Evolutionary conservation across 2,888 invertebrate species (phyloP).

Genomic region (Eledona agricola): DNA sequence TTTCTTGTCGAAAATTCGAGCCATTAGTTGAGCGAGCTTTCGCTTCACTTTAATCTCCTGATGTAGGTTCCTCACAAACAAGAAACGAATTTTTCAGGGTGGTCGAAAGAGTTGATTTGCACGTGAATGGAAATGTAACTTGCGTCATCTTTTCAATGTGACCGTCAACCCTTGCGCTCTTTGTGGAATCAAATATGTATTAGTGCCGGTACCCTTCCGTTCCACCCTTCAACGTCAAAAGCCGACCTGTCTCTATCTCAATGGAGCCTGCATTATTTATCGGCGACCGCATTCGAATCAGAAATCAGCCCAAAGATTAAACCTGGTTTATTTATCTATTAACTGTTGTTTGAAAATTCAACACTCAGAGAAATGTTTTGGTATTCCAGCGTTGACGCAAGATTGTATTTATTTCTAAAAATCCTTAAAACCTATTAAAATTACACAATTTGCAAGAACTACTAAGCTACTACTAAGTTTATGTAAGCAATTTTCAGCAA

Average conservation of each 20-base stretch:
- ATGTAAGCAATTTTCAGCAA: no score
- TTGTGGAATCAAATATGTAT: constrained; percentile 44
- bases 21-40: no score
- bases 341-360: constrained; percentile 8
- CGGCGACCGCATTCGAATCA: constrained; percentile 48
- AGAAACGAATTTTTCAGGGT: neutral
- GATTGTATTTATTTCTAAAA: no score
- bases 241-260: constrained; percentile 49
- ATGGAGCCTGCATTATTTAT: constrained; percentile 51
- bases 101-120: constrained; percentile 11
- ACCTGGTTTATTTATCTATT: constrained; percentile 21
- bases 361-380: neutral
- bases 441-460: no score
- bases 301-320: constrained; percentile 28
- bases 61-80: neutral
- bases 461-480: no score
- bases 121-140: constrained; percentile 15
- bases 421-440: no score
- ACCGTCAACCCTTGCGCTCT: constrained; percentile 33
- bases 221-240: constrained; percentile 47
- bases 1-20: no score
- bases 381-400: no score
- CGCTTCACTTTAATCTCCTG: no score
- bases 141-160: constrained; percentile 32
- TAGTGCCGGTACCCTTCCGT: constrained; percentile 36